Percentiles rank a stretch among this genome's conserved stretches.
phyloP scores from a whole-genome alignment of 2,888 invertebrate species.

The Palloptera scutellata region DNA sequence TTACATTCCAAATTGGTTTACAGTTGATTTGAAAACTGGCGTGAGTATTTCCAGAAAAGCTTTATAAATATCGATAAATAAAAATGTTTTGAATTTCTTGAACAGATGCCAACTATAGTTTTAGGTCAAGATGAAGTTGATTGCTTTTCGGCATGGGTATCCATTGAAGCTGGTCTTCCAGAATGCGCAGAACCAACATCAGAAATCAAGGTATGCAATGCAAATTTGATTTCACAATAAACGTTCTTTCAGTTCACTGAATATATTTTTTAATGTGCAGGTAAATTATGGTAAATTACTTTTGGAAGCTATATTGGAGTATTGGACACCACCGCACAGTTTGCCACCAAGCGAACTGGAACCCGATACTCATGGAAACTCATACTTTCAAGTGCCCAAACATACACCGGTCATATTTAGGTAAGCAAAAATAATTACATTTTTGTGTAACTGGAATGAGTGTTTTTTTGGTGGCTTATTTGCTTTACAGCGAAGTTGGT shows the following conservation, averaged over 20 bases:
- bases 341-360: constrained; percentile 73
- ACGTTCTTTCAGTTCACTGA: no score
- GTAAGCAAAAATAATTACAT: constrained; percentile 63
- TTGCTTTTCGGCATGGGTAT: constrained; percentile 98
- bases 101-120: constrained; percentile 94
- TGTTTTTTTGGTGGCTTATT: background rate
- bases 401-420: constrained; percentile 97
- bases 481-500: constrained; percentile 86
- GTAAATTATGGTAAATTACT: constrained; percentile 91
- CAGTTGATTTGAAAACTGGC: constrained; percentile 97
- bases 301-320: constrained; percentile 92
- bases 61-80: constrained; percentile 34
- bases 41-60: constrained; percentile 65
- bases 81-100: constrained; percentile 25
- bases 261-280: background rate
- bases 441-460: background rate
- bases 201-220: constrained; percentile 57
- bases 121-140: constrained; percentile 97
- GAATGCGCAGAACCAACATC: constrained; percentile 66
- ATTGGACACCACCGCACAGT: constrained; percentile 84
- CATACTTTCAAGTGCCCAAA: constrained; percentile 88
- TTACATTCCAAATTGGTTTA: constrained; percentile 99
- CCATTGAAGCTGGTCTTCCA: constrained; percentile 92
- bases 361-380: constrained; percentile 77
- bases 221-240: background rate